Conservation (phyloP, 1,140 invertebrate species). For the Diprion similis region DNA sequence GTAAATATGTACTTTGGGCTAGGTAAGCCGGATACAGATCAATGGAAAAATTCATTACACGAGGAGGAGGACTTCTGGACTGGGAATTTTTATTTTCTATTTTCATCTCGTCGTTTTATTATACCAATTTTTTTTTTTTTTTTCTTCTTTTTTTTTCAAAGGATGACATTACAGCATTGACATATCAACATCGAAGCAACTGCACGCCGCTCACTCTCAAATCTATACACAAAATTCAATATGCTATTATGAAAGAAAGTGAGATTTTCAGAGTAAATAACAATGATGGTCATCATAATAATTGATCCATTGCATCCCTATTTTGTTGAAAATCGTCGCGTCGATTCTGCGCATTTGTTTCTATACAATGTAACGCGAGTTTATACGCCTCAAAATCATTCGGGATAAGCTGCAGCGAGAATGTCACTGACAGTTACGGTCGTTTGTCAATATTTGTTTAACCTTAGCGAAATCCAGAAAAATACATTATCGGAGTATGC, state of each 20-base stretch:
- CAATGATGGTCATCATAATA: not conserved
- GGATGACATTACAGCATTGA: slow-evolving; percentile 61
- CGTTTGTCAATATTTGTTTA: not conserved
- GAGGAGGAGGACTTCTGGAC: not conserved
- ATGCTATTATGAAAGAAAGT: no score
- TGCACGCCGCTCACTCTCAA: not conserved
- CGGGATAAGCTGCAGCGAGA: not conserved
- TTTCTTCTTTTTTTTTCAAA: slow-evolving; percentile 42
- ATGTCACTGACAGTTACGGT: no score
- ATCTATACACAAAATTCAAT: not conserved
- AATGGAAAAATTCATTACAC: no score
- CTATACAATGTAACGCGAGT: no score
- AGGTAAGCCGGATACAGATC: no score
- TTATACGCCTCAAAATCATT: not conserved
- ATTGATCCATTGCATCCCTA: not conserved
- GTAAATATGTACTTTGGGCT: no score
- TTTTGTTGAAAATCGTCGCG: no score
- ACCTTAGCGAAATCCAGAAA: not conserved
- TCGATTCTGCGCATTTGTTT: no score
- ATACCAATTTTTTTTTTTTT: not conserved
- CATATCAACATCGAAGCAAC: slow-evolving; percentile 57
- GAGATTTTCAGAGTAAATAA: not conserved
- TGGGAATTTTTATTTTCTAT: no score
- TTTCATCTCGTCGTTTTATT: not conserved
- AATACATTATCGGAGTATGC: not conserved